These are phyloP conservation scores for Parauchenoglanis ngamensis DNA, from an alignment of 2,797 vertebrate genomes.

Conservation along the genomic window DNA sequence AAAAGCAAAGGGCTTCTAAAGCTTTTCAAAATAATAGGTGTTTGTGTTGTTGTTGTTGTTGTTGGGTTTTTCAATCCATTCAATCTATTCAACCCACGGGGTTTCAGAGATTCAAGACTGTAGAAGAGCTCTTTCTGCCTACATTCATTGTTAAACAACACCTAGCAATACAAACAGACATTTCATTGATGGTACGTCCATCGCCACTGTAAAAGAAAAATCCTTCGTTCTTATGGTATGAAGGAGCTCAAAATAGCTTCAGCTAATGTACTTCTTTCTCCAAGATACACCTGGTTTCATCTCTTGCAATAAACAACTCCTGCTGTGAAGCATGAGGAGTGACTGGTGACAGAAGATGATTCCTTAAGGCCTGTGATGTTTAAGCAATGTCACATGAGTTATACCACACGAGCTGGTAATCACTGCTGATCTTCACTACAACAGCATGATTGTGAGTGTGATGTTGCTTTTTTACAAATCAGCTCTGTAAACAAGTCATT, in stretches of 20 bases:
- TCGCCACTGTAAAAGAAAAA: neutral
- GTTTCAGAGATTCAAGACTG: neutral
- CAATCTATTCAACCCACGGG: too few species aligned
- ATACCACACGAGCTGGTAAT: neutral
- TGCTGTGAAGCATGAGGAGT: neutral
- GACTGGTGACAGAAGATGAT: neutral
- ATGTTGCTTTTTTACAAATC: neutral
- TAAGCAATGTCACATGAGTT: neutral
- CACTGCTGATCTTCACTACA: neutral
- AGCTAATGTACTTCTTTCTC: neutral
- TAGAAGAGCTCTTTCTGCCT: neutral
- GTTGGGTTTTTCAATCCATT: neutral
- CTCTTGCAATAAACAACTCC: neutral
- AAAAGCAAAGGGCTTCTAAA: neutral
- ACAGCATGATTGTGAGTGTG: neutral
- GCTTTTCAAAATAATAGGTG: neutral
- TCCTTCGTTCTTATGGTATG: neutral
- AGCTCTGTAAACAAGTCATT: neutral
- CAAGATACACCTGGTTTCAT: neutral
- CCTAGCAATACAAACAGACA: neutral
- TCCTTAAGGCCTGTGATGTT: neutral
- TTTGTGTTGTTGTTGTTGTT: neutral
- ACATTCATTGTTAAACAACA: neutral
- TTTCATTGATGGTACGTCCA: neutral
- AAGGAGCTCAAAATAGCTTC: neutral